Evolutionary conservation across 2,113 vertebrate species (phyloP), one percentile per base, ranked within the genome.

Genomic region (Neodontobutis hainanensis): DNA sequence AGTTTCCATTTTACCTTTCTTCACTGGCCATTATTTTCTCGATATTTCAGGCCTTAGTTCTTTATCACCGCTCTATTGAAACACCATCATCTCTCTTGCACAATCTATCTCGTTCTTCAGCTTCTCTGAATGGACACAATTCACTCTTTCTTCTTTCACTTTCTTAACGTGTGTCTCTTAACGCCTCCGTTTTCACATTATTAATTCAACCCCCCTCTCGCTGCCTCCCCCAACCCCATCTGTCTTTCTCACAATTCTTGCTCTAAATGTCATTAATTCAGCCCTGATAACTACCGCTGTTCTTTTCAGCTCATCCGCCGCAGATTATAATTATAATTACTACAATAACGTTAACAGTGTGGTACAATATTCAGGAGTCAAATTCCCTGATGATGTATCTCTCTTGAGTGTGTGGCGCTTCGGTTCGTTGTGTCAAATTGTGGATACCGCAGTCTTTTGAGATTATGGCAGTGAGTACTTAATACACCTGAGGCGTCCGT

Each of bases 261-360:
- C 77, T 55, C 51, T 78, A 84, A 83, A 87, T 82, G 86, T 84
- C 81, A 87, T 89, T 88, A 83, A 89, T 87, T 86, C 58, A 47
- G 62, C 32, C 48, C 75, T 63, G 84, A 89, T 88, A 90, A 87
- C 83, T 60, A 76, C 80, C 82, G 79, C 80, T 53, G 61, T 81
- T 85, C 78, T 81, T 65, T 79, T 85, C 73, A 70, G 69, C 83
- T 78, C 79, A 80, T 73, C 66, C 49, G 62, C 15, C 72, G 46
- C 60, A 70, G 70, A 87, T 84, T 79, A 78, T 81, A 87, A 84
- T 86, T 87, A 80, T 65, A 89, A 85, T 83, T 72, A 85, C 80
- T 85, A 84, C 73, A 80, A 80, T 88, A 78, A 80, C 36, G 60
- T 72, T 56, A 77, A 76, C 77, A 75, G 68, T 65, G 68, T 61